Base-by-base conservation (phyloP, 2,113 vertebrate genomes). In the Myocastor coypus region DNA sequence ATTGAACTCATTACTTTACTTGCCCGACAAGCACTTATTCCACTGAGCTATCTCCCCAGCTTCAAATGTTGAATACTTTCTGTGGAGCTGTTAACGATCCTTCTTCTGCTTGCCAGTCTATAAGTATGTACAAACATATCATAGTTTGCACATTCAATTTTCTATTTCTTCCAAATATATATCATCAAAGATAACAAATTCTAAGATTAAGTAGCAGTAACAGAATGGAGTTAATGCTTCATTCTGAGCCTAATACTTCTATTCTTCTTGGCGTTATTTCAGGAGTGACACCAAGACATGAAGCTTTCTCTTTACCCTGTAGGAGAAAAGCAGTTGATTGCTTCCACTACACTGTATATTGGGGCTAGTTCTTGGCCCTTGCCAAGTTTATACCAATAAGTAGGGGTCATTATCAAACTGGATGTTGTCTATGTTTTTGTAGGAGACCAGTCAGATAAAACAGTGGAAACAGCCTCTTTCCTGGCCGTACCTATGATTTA, bases 181-280 rank as follows among this genome's bases (percentile, higher is more conserved):
- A 40, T 37, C 32, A 61, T n/a, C 34, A 66, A 55, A 50, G 55
- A 85, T 90, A 69, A 3, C 17, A 91, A 52, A 80, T 32, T 83
- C 63, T 37, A 68, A 85, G 78, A 19, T 73, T 89, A 40, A 32
- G 2, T 59, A 32, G 1, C 77, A 85, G 82, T 91, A 69, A 7
- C 1, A 46, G 42, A 92, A 52, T 85, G 1, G 55, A 89, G 63
- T 78, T 93, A 40, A n/a, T n/a, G n/a, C n/a, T n/a, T n/a, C 1
- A 12, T 37, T 94, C 24, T 78, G 71, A 2, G 1, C 55, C 16
- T 64, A 92, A 57, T 84, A 57, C 0, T 57, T 80, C 86, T 42
- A 86, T 96, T 80, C 68, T 93, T 69, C 26, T 71, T 34, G 71
- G 7, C 37, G 52, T 93, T 82, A 20, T 80, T 78, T 94, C 61